Conservation (phyloP, 1,140 invertebrate genomes). For the Cotesia vestalis region DNA sequence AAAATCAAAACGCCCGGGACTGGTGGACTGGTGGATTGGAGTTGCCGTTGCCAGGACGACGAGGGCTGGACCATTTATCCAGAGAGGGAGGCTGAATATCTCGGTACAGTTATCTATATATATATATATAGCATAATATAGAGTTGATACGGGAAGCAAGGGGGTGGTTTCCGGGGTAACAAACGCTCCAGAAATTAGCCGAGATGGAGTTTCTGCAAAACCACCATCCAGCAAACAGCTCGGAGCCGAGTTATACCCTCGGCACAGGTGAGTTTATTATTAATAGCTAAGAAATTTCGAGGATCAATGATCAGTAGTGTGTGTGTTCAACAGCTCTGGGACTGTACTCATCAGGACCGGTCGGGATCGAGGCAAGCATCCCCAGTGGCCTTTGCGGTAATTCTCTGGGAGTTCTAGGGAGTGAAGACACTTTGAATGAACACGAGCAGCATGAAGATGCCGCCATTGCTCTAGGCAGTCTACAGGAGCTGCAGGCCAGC, state of each 20-base stretch:
- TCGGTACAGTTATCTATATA: too few relatives aligned
- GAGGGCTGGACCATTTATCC: constrained; percentile 60
- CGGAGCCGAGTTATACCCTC: constrained; percentile 62
- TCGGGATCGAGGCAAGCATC: constrained; percentile 64
- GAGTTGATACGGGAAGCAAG: constrained; percentile 41
- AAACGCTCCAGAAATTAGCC: constrained; percentile 56
- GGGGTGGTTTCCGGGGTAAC: constrained; percentile 60
- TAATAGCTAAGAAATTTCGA: neutral
- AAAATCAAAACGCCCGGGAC: constrained; percentile 25
- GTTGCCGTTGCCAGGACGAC: constrained; percentile 61
- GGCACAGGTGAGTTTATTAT: constrained; percentile 55
- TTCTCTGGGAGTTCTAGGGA: constrained; percentile 55
- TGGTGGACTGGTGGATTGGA: constrained; percentile 17
- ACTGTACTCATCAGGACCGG: constrained; percentile 50
- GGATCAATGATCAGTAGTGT: neutral
- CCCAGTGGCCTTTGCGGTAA: constrained; percentile 58
- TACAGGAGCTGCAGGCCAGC: constrained; percentile 57
- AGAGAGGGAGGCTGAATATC: constrained; percentile 30
- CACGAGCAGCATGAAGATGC: constrained; percentile 36
- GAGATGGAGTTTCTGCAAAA: constrained; percentile 67
- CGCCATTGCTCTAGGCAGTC: constrained; percentile 45
- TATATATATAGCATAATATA: too few relatives aligned
- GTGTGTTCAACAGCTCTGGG: neutral
- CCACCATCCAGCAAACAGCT: constrained; percentile 65
- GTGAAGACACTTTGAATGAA: constrained; percentile 53